Conservation (phyloP, 2,113 vertebrate species). For the Pelecanus crispus region DNA sequence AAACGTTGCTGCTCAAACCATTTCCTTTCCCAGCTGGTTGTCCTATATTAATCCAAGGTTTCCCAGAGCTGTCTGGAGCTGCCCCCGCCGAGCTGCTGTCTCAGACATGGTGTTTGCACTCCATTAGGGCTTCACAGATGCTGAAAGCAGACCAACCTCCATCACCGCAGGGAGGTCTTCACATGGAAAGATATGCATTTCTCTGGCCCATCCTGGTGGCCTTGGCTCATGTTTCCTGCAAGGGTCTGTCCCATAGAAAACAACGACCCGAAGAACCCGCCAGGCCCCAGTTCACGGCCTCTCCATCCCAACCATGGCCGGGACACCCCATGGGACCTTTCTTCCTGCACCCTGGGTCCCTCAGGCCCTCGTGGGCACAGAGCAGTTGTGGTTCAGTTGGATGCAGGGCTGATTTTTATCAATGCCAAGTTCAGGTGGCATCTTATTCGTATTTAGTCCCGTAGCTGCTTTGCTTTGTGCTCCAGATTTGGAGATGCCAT, state of each 20-base stretch:
- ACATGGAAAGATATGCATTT: background rate
- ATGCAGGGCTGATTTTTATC: background rate
- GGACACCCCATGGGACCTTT: background rate
- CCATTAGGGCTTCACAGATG: background rate
- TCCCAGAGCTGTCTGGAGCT: background rate
- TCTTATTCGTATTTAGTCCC: background rate
- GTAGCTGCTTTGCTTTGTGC: background rate
- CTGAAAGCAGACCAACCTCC: background rate
- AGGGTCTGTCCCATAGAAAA: background rate
- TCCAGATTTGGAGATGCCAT: background rate
- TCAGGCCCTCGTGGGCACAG: background rate
- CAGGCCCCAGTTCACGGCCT: background rate
- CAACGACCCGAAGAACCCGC: background rate
- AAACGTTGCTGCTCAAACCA: background rate
- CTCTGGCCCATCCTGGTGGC: background rate
- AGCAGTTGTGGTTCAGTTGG: background rate
- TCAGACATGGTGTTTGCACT: background rate
- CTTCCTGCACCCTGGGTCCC: background rate
- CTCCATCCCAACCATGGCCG: background rate
- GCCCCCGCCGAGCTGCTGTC: fast-evolving
- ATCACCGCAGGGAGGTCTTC: background rate
- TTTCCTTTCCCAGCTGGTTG: background rate
- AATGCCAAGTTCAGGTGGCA: background rate
- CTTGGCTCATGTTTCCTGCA: background rate
- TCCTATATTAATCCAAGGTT: background rate